Percentiles rank a stretch among this genome's conserved stretches.
phyloP scores from a whole-genome alignment of 2,888 invertebrate genomes.

The Cryptus viduatorius region DNA sequence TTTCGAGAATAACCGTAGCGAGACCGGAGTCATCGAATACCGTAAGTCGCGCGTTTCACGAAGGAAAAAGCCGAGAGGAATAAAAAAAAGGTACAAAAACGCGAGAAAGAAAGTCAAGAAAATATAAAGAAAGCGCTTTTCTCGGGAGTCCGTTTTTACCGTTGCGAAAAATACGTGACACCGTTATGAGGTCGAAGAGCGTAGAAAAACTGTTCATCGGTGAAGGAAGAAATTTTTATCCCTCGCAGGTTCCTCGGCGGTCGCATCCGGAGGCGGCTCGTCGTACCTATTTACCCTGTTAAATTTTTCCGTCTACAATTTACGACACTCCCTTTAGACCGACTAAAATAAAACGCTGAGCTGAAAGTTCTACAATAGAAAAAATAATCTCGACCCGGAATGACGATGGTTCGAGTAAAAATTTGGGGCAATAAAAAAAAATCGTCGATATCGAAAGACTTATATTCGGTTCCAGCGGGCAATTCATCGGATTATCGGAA shows the following conservation, averaged over 20 bases:
- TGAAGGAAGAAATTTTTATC: conserved; percentile 62
- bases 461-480: conserved; percentile 3
- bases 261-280: conserved; percentile 35
- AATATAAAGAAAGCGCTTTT: conserved; percentile 60
- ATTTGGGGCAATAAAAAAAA: conserved; percentile 44
- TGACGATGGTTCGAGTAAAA: conserved; percentile 55
- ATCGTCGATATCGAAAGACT: conserved; percentile 20
- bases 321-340: conserved; percentile 44
- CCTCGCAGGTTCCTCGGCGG: conserved; percentile 33
- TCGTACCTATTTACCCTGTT: conserved; percentile 31
- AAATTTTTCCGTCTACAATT: conserved; percentile 50
- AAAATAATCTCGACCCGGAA: conserved; percentile 34
- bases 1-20: conserved; percentile 46
- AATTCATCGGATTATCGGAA: conserved; percentile 21
- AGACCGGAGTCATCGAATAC: conserved; percentile 19
- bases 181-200: conserved; percentile 69
- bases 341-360: conserved; percentile 50
- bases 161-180: conserved; percentile 62
- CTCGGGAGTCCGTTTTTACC: conserved; percentile 52
- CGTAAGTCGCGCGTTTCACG: conserved; percentile 1
- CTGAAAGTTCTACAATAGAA: not conserved
- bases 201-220: conserved; percentile 48
- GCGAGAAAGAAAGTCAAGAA: conserved; percentile 38
- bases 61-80: conserved; percentile 18
- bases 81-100: conserved; percentile 29